These are phyloP conservation scores for Typhlichthys eigenmanni DNA, from an alignment of 2,797 vertebrate species.

Conservation along the genomic window DNA sequence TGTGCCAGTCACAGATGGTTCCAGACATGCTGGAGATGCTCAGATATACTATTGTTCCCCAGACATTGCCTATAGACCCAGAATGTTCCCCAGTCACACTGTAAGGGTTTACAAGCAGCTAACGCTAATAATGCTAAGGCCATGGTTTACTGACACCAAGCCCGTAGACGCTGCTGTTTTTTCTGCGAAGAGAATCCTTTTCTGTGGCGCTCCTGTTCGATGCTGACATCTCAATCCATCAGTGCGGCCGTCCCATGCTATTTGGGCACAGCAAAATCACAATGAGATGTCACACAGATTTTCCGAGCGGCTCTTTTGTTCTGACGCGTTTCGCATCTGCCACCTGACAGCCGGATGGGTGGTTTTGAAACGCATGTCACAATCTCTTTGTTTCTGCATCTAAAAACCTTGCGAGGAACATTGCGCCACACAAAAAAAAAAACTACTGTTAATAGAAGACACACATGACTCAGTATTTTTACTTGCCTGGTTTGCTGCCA, in stretches of 20 bases:
- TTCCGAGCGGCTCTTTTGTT: neutral
- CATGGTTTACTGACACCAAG: conserved; percentile 26
- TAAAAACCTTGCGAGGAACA: neutral
- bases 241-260: neutral
- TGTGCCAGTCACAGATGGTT: neutral
- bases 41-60: conserved; percentile 1
- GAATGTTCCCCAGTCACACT: neutral
- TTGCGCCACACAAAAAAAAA: neutral
- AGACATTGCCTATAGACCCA: neutral
- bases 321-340: neutral
- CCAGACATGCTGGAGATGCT: neutral
- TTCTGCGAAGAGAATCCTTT: neutral
- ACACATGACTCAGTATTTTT: no score
- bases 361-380: conserved; percentile 7
- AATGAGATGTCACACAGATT: conserved; percentile 17
- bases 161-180: neutral
- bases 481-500: no score
- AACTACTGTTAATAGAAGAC: neutral
- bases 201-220: conserved; percentile 17
- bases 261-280: conserved; percentile 17
- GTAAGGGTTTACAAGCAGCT: neutral
- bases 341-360: neutral
- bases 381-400: neutral
- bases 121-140: conserved; percentile 7
- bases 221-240: conserved; percentile 34